phyloP scores from a whole-genome alignment of 37 sponge, comb jelly and placozoan genomes.

The Aplysina aerophoba region DNA sequence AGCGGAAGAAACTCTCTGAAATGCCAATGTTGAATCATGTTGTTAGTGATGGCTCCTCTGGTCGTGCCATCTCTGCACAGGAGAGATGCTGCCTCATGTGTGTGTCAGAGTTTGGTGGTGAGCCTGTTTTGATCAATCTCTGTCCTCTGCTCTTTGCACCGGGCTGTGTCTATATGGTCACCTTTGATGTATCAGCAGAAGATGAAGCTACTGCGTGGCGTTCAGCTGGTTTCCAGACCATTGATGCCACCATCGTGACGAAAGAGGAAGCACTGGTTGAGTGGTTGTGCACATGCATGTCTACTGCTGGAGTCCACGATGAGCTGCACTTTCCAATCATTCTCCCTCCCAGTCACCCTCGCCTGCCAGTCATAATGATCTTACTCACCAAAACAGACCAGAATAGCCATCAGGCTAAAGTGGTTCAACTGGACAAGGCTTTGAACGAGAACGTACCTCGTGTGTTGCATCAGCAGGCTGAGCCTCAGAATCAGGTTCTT shows the following conservation, averaged over 20 bases:
- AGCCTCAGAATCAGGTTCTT: background rate
- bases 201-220: background rate
- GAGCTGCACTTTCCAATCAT: background rate
- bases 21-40: conserved; percentile 3
- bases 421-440: background rate
- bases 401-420: too few relatives aligned
- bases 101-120: conserved; percentile 31
- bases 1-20: background rate
- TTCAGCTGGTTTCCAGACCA: background rate
- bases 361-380: conserved; percentile 10
- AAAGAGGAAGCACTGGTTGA: background rate
- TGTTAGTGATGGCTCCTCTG: background rate
- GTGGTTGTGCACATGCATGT: conserved; percentile 14
- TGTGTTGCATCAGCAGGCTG: background rate
- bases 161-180: background rate
- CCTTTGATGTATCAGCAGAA: background rate
- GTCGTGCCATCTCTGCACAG: background rate
- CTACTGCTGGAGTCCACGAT: background rate
- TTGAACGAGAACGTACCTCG: background rate
- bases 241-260: background rate
- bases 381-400: background rate
- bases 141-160: conserved; percentile 11
- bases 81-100: background rate
- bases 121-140: conserved; percentile 1
- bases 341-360: background rate